These are phyloP conservation scores for Coelinius sp. DNA, from an alignment of 2,888 invertebrate species.

Conservation along the genomic window DNA sequence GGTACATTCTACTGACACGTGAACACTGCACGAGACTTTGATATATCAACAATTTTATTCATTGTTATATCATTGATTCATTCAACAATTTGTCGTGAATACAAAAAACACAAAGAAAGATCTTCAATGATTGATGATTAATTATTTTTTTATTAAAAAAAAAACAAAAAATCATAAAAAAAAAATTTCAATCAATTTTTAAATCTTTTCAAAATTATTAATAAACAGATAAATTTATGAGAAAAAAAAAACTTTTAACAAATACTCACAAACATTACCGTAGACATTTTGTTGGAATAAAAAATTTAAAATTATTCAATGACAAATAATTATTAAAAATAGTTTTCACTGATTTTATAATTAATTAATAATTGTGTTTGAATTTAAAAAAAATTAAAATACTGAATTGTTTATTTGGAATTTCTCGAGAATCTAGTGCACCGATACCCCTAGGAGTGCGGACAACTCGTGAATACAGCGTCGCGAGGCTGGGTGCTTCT, in stretches of 20 bases:
- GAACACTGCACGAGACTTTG: slow-evolving; percentile 37
- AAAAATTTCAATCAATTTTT: neutral
- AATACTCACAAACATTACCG: slow-evolving; percentile 62
- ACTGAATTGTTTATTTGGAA: neutral
- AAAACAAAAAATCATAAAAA: neutral
- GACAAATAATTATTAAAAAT: neutral
- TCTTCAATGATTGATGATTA: too few relatives aligned
- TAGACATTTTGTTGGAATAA: slow-evolving; percentile 56
- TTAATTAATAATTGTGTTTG: neutral
- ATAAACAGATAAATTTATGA: neutral
- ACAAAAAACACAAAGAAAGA: neutral
- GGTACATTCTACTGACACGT: slow-evolving; percentile 49
- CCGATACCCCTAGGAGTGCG: slow-evolving; percentile 45
- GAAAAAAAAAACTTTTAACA: neutral
- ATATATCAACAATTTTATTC: neutral
- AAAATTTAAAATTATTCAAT: slow-evolving; percentile 17
- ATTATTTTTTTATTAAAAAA: too few relatives aligned
- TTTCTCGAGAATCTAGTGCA: neutral
- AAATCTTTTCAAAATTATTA: neutral
- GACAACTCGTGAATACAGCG: slow-evolving; percentile 60
- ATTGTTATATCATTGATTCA: neutral
- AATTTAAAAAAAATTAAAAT: slow-evolving; percentile 9
- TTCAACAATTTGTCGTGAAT: neutral
- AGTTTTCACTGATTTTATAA: neutral
- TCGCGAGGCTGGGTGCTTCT: slow-evolving; percentile 55